A percentile compares a stretch with the other conserved stretches of the same genome.
Evolutionary conservation across 2,113 vertebrate genomes (phyloP).

Genomic region (Chamaea fasciata): DNA sequence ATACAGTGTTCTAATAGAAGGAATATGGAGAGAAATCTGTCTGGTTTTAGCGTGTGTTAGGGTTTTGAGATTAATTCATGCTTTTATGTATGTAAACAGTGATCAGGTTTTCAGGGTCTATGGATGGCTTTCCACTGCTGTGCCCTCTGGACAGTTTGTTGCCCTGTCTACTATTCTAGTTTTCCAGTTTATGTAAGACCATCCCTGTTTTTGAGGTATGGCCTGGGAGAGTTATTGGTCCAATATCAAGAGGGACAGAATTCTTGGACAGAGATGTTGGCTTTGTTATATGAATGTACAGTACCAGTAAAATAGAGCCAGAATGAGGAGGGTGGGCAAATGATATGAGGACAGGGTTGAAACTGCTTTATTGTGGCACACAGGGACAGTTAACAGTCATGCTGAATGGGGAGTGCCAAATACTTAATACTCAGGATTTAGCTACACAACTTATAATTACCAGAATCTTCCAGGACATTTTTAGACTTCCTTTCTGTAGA

Average conservation of each 20-base stretch:
- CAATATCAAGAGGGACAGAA: background rate
- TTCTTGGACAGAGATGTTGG: background rate
- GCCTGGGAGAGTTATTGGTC: background rate
- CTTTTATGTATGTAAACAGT: background rate
- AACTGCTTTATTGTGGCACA: background rate
- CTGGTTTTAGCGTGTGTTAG: background rate
- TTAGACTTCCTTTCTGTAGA: background rate
- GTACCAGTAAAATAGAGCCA: background rate
- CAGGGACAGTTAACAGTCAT: background rate
- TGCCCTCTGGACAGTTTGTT: background rate
- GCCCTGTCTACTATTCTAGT: background rate
- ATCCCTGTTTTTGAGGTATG: background rate
- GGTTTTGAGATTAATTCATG: background rate
- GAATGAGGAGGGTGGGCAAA: background rate
- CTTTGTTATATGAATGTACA: background rate
- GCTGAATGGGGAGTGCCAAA: background rate
- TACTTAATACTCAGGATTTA: background rate
- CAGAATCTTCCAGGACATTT: background rate
- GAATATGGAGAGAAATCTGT: conserved; percentile 35
- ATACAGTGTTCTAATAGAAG: conserved; percentile 10
- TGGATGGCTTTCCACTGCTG: background rate
- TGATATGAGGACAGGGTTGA: background rate
- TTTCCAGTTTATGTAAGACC: background rate
- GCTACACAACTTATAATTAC: background rate
- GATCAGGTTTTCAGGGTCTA: background rate